phyloP scores from a whole-genome alignment of 2,888 invertebrate species.

The Phortica magna region DNA sequence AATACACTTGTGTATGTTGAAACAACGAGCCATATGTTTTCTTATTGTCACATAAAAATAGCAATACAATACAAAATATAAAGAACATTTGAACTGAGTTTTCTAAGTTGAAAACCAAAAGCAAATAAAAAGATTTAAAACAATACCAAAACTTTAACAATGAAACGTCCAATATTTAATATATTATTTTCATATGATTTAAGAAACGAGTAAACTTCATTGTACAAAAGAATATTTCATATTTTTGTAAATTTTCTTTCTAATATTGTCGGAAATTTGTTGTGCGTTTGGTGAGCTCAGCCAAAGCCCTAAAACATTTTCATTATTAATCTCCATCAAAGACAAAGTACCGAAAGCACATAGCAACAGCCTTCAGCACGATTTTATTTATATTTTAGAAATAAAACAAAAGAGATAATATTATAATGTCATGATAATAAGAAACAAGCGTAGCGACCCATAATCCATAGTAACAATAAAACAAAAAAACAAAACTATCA shows the following conservation, averaged over 20 bases:
- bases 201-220: background rate
- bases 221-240: background rate
- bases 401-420: too few relatives aligned
- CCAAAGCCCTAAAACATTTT: background rate
- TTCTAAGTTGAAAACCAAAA: slow-evolving; percentile 19
- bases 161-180: slow-evolving; percentile 31
- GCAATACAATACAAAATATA: background rate
- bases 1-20: background rate
- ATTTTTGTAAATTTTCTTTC: background rate
- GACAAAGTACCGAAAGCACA: background rate
- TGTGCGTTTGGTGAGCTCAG: background rate
- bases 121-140: slow-evolving; percentile 16
- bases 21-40: background rate
- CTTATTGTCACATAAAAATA: slow-evolving; percentile 8
- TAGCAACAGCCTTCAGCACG: too few relatives aligned
- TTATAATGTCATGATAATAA: too few relatives aligned
- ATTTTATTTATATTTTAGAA: too few relatives aligned
- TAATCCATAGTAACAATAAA: too few relatives aligned
- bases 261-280: background rate
- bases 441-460: too few relatives aligned
- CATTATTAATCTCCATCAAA: background rate
- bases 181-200: background rate
- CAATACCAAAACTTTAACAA: slow-evolving; percentile 21
- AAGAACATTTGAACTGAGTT: slow-evolving; percentile 21
- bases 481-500: too few relatives aligned